A percentile compares a stretch with the other conserved stretches of the same genome.
phyloP scores from a whole-genome alignment of 2,113 vertebrate genomes.

The Poeciliopsis turrubarensis region DNA sequence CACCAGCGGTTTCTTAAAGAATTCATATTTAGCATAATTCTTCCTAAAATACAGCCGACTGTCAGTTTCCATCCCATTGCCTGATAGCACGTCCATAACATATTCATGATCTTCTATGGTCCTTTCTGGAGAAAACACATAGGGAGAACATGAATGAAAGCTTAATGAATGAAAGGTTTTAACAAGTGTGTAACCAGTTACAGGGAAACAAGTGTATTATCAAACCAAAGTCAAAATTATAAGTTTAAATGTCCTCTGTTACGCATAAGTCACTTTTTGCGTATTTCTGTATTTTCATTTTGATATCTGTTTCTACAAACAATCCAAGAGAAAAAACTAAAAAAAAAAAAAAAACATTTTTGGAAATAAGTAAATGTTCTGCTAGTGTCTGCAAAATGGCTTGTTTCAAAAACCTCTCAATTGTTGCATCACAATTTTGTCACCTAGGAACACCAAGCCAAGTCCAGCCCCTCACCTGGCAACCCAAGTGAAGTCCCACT shows the following conservation, averaged over 20 bases:
- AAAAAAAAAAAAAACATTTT: too few species aligned
- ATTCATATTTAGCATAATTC: slow-evolving; percentile 98
- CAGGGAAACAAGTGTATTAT: not conserved
- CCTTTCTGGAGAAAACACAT: slow-evolving; percentile 84
- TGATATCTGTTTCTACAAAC: too few species aligned
- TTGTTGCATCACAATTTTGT: too few species aligned
- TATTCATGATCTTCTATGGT: slow-evolving; percentile 95
- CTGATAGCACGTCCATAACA: slow-evolving; percentile 90
- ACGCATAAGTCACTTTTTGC: too few species aligned
- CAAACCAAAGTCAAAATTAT: not conserved
- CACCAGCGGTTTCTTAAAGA: slow-evolving; percentile 97
- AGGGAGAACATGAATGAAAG: slow-evolving; percentile 9
- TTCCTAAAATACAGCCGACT: slow-evolving; percentile 94
- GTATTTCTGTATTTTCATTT: too few species aligned
- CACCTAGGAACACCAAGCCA: too few species aligned
- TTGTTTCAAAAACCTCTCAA: too few species aligned
- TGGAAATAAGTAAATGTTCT: too few species aligned
- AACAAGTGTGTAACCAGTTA: not conserved
- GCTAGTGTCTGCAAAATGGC: too few species aligned
- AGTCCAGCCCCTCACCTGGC: too few species aligned
- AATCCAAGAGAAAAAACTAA: too few species aligned
- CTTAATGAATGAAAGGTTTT: not conserved
- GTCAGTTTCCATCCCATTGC: slow-evolving; percentile 90
- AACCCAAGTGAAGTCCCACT: too few species aligned
- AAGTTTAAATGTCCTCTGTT: not conserved